Percentiles rank a stretch among this genome's conserved stretches.
Conservation (phyloP, 2,113 vertebrate species). For the Stercorarius parasiticus region DNA sequence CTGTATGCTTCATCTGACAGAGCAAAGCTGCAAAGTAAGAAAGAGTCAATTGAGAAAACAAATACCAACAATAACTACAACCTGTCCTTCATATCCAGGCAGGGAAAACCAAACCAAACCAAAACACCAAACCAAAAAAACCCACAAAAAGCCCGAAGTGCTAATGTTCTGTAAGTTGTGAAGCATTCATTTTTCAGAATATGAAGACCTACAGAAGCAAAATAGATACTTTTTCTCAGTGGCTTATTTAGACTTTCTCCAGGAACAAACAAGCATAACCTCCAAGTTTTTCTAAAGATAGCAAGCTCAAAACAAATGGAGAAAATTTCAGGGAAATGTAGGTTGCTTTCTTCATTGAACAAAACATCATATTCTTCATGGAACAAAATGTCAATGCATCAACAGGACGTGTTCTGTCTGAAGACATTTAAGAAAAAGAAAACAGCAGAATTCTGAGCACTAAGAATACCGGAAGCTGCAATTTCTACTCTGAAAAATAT, state of each 20-base stretch:
- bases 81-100: neutral
- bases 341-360: neutral
- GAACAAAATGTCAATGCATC: neutral
- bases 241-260: neutral
- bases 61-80: neutral
- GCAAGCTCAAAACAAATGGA: neutral
- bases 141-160: neutral
- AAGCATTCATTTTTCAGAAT: neutral
- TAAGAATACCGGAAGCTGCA: neutral
- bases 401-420: neutral
- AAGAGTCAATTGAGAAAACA: neutral
- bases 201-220: neutral
- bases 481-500: neutral
- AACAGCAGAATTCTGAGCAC: neutral
- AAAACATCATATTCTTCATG: neutral
- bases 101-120: neutral
- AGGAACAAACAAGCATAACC: neutral
- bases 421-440: neutral
- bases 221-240: neutral
- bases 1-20: slow-evolving; percentile 96
- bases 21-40: slow-evolving; percentile 85
- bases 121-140: neutral
- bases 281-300: neutral
- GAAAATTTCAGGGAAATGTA: neutral
- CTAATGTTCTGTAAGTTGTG: neutral